phyloP scores from a whole-genome alignment of 2,888 invertebrate genomes.

The Lottia gigantea region DNA sequence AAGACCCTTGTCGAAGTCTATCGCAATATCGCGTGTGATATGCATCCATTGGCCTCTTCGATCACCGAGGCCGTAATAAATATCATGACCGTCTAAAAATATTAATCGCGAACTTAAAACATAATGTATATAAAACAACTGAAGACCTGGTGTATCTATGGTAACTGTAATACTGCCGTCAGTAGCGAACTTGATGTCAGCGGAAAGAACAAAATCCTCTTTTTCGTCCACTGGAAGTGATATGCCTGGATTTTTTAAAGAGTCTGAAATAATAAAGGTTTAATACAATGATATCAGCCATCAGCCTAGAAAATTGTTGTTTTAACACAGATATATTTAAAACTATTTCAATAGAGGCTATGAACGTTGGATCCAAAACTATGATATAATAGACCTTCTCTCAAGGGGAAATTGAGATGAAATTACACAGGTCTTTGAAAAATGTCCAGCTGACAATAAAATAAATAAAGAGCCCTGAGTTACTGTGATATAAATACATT shows the following conservation, averaged over 20 bases:
- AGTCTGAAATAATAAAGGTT: constrained; percentile 40
- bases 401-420: too few species aligned
- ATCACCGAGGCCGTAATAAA: constrained; percentile 84
- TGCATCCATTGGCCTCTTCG: constrained; percentile 75
- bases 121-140: constrained; percentile 85
- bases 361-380: too few species aligned
- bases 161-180: constrained; percentile 86
- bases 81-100: constrained; percentile 78
- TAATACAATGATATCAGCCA: too few species aligned
- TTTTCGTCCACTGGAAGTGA: constrained; percentile 76
- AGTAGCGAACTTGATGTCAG: constrained; percentile 75
- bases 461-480: too few species aligned
- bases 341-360: too few species aligned
- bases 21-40: constrained; percentile 86
- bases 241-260: constrained; percentile 63
- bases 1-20: constrained; percentile 91
- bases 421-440: too few species aligned
- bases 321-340: too few species aligned
- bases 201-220: constrained; percentile 78
- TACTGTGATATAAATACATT: too few species aligned
- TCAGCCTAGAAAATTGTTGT: too few species aligned
- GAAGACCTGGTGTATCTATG: constrained; percentile 77
- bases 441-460: too few species aligned
- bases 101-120: constrained; percentile 81
- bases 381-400: too few species aligned